These are phyloP conservation scores for Crenichthys baileyi DNA, from an alignment of 2,797 vertebrate species.

Conservation along the genomic window DNA sequence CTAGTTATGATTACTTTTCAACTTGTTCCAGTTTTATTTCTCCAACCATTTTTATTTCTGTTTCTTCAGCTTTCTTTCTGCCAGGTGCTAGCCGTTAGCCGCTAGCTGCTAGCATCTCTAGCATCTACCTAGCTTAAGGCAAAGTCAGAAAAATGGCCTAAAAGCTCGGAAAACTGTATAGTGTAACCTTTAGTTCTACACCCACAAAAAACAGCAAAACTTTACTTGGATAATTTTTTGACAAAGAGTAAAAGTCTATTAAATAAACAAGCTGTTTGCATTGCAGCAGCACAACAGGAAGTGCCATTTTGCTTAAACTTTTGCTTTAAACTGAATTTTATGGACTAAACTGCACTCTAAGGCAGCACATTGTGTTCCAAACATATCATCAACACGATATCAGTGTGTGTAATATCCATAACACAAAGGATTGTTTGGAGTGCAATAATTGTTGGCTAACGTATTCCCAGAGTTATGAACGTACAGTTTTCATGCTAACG, in stretches of 20 bases:
- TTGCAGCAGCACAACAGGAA: background rate
- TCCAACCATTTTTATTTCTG: background rate
- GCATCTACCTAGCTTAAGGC: background rate
- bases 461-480: too few relatives aligned
- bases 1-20: background rate
- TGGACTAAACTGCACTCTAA: too few relatives aligned
- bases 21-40: background rate
- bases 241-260: too few relatives aligned
- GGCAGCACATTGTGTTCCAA: too few relatives aligned
- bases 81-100: background rate
- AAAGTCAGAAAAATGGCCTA: background rate
- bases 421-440: too few relatives aligned
- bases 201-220: background rate
- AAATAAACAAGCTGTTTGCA: background rate
- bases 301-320: too few relatives aligned
- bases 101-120: background rate
- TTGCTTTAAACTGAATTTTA: too few relatives aligned
- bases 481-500: too few relatives aligned
- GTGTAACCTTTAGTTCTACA: background rate
- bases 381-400: too few relatives aligned
- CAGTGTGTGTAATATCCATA: too few relatives aligned
- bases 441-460: too few relatives aligned
- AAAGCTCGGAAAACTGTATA: background rate
- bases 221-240: background rate
- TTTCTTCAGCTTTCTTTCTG: background rate